Conservation (phyloP, 2,113 vertebrate species). For the Struthio camelus region DNA sequence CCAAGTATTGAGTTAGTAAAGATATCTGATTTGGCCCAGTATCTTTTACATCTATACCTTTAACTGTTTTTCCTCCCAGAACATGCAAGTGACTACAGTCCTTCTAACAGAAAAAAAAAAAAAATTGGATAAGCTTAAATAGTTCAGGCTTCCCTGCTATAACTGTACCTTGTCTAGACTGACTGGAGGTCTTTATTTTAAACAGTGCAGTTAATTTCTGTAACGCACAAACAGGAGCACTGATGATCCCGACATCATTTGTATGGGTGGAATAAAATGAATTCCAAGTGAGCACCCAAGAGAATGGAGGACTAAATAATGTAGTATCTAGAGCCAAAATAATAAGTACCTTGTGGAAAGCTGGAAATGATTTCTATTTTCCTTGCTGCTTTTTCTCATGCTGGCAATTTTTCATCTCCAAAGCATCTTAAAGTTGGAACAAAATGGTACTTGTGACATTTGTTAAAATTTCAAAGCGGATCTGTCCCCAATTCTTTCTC, state of each 20-base stretch:
- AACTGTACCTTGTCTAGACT: background rate
- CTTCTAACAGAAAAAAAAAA: background rate
- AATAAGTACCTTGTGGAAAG: background rate
- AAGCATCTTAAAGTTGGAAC: background rate
- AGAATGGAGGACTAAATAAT: background rate
- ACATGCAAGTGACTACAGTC: background rate
- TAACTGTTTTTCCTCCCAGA: slow-evolving; percentile 1
- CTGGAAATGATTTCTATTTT: background rate
- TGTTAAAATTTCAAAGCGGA: background rate
- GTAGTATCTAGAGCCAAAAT: background rate
- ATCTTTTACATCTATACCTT: slow-evolving; percentile 1
- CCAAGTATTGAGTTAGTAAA: slow-evolving; percentile 27
- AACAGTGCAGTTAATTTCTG: background rate
- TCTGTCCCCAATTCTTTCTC: background rate
- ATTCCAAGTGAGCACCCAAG: background rate
- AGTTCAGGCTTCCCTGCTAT: background rate
- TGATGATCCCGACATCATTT: background rate
- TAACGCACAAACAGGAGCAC: background rate
- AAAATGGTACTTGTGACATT: background rate
- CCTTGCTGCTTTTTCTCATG: background rate
- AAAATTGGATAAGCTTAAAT: background rate
- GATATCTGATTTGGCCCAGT: slow-evolving; percentile 19
- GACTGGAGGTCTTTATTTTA: background rate
- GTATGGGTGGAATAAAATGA: background rate
- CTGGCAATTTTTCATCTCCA: background rate